Percentiles rank a stretch among this genome's conserved stretches.
phyloP scores from a whole-genome alignment of 2,797 vertebrate species.

The Tachyglossus aculeatus region DNA sequence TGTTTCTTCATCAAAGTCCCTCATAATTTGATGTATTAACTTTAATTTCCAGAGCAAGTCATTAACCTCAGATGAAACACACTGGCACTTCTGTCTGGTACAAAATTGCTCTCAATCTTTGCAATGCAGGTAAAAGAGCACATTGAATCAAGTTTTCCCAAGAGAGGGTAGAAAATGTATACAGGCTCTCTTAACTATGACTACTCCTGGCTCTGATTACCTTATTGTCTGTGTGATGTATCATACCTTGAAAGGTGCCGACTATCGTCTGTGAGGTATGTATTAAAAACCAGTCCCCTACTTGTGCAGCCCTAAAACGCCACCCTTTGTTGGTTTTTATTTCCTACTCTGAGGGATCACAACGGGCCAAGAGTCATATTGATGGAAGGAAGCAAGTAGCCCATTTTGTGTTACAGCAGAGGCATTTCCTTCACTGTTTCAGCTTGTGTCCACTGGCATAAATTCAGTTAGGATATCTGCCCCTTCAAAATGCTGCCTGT shows the following conservation, averaged over 20 bases:
- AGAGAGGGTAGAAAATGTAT: neutral
- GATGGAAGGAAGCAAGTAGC: neutral
- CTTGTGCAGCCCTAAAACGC: too few relatives aligned
- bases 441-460: neutral
- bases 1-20: neutral
- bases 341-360: neutral
- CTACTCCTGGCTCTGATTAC: neutral
- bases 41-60: slow-evolving; percentile 28
- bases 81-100: slow-evolving; percentile 6
- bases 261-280: too few relatives aligned
- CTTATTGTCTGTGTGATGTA: too few relatives aligned
- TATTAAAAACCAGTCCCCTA: too few relatives aligned
- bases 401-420: neutral
- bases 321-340: neutral
- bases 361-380: neutral
- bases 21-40: slow-evolving; percentile 22
- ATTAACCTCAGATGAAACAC: slow-evolving; percentile 4
- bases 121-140: neutral
- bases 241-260: too few relatives aligned
- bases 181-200: neutral
- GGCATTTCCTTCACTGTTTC: neutral
- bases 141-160: neutral
- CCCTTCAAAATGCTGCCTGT: neutral
- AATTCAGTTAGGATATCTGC: neutral
- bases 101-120: slow-evolving; percentile 9